Conservation (phyloP, 37 sponge, comb jelly and placozoan genomes). For the Tethya wilhelma region DNA sequence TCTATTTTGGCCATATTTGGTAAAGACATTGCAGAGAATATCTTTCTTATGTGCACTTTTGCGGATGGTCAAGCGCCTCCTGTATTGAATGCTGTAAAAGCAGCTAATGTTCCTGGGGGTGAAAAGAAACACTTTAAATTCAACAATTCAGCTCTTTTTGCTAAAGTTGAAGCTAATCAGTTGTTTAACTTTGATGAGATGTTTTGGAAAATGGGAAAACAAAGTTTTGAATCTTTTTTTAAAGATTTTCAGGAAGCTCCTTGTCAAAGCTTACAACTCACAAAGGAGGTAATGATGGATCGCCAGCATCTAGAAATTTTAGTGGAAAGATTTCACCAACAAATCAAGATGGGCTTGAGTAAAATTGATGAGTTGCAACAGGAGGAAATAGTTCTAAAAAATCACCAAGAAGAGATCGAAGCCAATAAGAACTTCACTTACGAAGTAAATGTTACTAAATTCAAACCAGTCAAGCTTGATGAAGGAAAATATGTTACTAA, state of each 20-base stretch:
- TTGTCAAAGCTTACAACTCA: conserved; percentile 18
- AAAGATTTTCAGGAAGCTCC: not conserved
- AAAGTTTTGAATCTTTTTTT: conserved; percentile 51
- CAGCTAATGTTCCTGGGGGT: conserved; percentile 48
- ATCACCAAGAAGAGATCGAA: conserved; percentile 37
- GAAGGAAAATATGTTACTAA: conserved; percentile 57
- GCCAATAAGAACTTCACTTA: conserved; percentile 60
- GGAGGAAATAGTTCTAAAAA: not conserved
- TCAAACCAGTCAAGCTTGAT: conserved; percentile 7
- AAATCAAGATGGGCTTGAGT: conserved; percentile 1
- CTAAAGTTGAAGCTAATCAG: not conserved
- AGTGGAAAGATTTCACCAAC: conserved; percentile 13
- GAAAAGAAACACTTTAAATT: conserved; percentile 30
- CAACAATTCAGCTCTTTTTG: conserved; percentile 76
- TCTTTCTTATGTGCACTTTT: conserved; percentile 63
- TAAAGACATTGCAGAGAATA: conserved; percentile 56
- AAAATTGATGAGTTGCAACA: conserved; percentile 32
- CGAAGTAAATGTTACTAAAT: conserved; percentile 23
- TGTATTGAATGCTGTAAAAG: conserved; percentile 51
- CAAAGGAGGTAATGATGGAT: conserved; percentile 24
- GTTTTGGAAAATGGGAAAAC: conserved; percentile 61
- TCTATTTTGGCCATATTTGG: conserved; percentile 69
- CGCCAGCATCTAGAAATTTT: conserved; percentile 18
- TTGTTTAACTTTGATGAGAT: conserved; percentile 12
- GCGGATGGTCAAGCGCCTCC: conserved; percentile 62